Percentiles rank a stretch among this genome's conserved stretches.
Conservation (phyloP, 2,888 invertebrate species). For the Temnothorax ravouxi region DNA sequence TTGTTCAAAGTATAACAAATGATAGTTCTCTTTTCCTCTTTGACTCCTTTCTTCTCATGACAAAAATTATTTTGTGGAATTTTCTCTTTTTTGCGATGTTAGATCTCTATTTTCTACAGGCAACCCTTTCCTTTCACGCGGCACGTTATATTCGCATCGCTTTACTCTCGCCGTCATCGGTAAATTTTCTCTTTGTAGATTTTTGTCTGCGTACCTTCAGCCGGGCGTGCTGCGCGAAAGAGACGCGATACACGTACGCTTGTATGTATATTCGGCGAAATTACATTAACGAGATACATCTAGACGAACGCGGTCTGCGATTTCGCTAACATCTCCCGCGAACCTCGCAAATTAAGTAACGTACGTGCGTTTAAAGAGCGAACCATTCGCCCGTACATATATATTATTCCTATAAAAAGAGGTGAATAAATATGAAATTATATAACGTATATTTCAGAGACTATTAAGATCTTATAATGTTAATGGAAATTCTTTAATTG, state of each 20-base stretch:
- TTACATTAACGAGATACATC: slow-evolving; percentile 52
- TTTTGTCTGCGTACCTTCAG: slow-evolving; percentile 53
- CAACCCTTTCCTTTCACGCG: slow-evolving; percentile 48
- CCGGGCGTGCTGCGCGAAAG: slow-evolving; percentile 33
- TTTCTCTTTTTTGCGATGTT: slow-evolving; percentile 38
- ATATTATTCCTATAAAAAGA: background rate
- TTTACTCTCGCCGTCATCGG: slow-evolving; percentile 55
- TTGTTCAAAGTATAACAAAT: slow-evolving; percentile 11
- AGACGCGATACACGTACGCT: slow-evolving; percentile 17
- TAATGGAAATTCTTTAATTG: background rate
- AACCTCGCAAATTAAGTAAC: slow-evolving; percentile 42
- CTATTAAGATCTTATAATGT: background rate
- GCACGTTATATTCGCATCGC: slow-evolving; percentile 38
- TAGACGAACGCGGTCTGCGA: slow-evolving; percentile 29
- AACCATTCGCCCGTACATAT: background rate
- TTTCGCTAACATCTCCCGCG: slow-evolving; percentile 27
- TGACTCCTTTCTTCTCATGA: background rate
- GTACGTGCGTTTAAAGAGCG: slow-evolving; percentile 40
- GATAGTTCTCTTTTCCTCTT: background rate
- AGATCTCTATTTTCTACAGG: slow-evolving; percentile 47
- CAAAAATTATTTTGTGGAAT: slow-evolving; percentile 45
- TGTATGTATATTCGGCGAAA: slow-evolving; percentile 27
- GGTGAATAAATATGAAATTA: background rate
- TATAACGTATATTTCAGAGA: background rate
- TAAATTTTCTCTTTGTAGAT: slow-evolving; percentile 56